Evolutionary conservation across 2,888 invertebrate genomes (phyloP), one percentile per base, ranked within the genome.

Genomic region (Mechanitis messenoides): DNA sequence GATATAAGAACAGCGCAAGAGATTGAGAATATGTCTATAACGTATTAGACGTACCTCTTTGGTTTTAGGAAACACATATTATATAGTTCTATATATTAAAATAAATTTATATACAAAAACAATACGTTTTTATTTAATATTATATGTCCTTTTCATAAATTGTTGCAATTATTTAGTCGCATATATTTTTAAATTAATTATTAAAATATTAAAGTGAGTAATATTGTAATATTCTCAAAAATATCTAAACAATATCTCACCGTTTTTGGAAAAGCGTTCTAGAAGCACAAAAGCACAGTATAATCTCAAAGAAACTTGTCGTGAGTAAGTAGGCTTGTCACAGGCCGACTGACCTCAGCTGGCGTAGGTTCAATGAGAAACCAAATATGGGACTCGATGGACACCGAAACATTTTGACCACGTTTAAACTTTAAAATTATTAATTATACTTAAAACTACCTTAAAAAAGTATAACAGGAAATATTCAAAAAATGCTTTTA

Each of bases 321-420:
- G 20, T 20, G 20, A 20, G 20, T 66, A 66, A 66, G 65, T 64
- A 63, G 59, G 60, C 63, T 62, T 64, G 60, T 66, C 55, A 63
- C 60, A 58, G 60, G 47, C 47, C 7, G 55, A 62, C 68, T 68
- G 73, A 74, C 75, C 75, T 74, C 75, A 68, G 66, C 59, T 56
- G 67, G 85, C 83, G 87, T 87, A 80, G 89, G 87, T 84, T 69
- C 80, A 81, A 81, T 77, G 81, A 74, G 74, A 76, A 59, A 56
- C 87, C 84, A 74, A 84, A 83, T 76, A 73, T 59, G 80, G 80
- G 66, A 59, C 67, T 65, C 74, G 82, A 83, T 81, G 84, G 81
- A 78, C 84, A 76, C 72, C 3, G 1, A 74, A 71, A 72, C 60
- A 77, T 79, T 81, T 81, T 84, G 77, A 75, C 80, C 75, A 81